These are phyloP conservation scores for Chrysotoxum bicinctum DNA, from an alignment of 2,888 invertebrate genomes.

Conservation along the genomic window DNA sequence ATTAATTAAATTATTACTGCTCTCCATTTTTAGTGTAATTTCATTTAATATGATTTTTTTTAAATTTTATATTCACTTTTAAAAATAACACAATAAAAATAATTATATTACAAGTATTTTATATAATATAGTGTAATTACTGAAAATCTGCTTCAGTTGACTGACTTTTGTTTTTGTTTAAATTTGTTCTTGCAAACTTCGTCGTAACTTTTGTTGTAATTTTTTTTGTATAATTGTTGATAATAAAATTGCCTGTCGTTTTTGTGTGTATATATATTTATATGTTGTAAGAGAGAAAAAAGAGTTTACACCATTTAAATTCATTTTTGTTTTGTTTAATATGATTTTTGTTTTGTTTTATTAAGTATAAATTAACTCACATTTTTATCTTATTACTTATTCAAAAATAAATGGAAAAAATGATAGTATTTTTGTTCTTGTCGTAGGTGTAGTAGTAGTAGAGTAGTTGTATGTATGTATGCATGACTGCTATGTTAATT, in stretches of 20 bases:
- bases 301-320: constrained; percentile 67
- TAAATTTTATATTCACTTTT: constrained; percentile 52
- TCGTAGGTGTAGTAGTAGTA: constrained; percentile 59
- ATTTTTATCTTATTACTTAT: constrained; percentile 44
- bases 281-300: constrained; percentile 51
- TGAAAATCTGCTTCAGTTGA: constrained; percentile 66
- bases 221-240: constrained; percentile 48
- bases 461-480: constrained; percentile 51
- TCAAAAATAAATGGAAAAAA: constrained; percentile 58
- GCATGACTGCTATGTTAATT: constrained; percentile 66
- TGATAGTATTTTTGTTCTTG: constrained; percentile 58
- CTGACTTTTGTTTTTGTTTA: constrained; percentile 41
- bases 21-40: constrained; percentile 36
- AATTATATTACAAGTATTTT: constrained; percentile 70
- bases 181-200: constrained; percentile 35
- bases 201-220: constrained; percentile 26
- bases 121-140: constrained; percentile 48
- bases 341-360: constrained; percentile 48
- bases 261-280: constrained; percentile 60
- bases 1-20: constrained; percentile 58
- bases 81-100: constrained; percentile 70
- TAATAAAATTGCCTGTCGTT: constrained; percentile 68
- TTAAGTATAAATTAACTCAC: constrained; percentile 70
- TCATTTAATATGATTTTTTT: constrained; percentile 32
- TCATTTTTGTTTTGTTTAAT: constrained; percentile 52